These are phyloP conservation scores for Sterna hirundo DNA, from an alignment of 2,113 vertebrate genomes.

Conservation along the genomic window DNA sequence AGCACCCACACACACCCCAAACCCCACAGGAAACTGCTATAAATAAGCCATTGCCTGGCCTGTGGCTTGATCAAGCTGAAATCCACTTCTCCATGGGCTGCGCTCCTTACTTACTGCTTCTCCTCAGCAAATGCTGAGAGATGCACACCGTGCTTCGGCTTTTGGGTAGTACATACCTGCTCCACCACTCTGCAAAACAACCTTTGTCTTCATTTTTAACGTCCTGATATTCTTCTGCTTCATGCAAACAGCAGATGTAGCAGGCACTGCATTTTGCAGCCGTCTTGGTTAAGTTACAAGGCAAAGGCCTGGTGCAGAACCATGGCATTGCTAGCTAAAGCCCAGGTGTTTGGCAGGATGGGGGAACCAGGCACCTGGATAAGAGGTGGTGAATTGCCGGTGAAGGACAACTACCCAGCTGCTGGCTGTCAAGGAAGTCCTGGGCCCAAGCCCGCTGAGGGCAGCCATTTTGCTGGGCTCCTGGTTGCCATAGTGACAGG, in stretches of 20 bases:
- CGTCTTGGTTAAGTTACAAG: not conserved
- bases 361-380: not conserved
- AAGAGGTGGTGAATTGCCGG: rapidly evolving
- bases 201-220: not conserved
- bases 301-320: not conserved
- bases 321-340: not conserved
- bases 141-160: rapidly evolving
- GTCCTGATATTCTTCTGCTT: not conserved
- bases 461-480: not conserved
- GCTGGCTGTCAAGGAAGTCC: not conserved
- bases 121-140: not conserved
- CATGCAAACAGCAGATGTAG: not conserved
- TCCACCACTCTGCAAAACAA: not conserved
- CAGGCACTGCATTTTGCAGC: not conserved
- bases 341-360: not conserved
- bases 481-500: not conserved
- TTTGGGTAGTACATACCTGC: not conserved
- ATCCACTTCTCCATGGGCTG: not conserved
- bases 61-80: not conserved
- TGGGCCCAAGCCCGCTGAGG: not conserved
- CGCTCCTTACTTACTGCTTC: rapidly evolving
- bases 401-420: not conserved
- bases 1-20: rapidly evolving
- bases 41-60: not conserved
- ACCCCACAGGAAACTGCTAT: not conserved